Conservation (phyloP, 2,888 invertebrate species). For the Corythucha ciliata region DNA sequence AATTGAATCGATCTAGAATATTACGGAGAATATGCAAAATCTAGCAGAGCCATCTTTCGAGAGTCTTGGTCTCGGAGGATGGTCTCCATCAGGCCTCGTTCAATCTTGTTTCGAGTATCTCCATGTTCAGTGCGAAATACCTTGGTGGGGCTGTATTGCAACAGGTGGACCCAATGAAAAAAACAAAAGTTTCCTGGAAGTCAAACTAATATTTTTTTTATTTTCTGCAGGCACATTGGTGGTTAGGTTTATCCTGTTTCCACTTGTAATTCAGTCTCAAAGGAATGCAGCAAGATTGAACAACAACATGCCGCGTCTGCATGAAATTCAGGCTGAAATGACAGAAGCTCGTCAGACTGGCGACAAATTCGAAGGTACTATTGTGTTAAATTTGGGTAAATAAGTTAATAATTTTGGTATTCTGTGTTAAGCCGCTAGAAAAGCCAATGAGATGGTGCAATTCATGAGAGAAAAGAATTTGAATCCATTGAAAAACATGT, state of each 20-base stretch:
- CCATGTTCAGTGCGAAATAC: slow-evolving; percentile 69
- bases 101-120: slow-evolving; percentile 72
- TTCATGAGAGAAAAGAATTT: slow-evolving; percentile 76
- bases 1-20: too few relatives aligned
- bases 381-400: background rate
- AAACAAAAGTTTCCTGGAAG: background rate
- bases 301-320: slow-evolving; percentile 78
- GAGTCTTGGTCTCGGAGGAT: slow-evolving; percentile 74
- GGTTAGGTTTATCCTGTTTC: slow-evolving; percentile 69
- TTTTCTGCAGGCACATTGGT: slow-evolving; percentile 57
- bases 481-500: slow-evolving; percentile 68
- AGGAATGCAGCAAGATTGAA: slow-evolving; percentile 70
- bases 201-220: background rate
- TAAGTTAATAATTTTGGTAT: background rate
- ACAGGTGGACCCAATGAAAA: slow-evolving; percentile 47
- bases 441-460: slow-evolving; percentile 64
- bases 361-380: slow-evolving; percentile 59
- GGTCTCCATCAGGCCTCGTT: slow-evolving; percentile 71
- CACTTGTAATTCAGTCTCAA: slow-evolving; percentile 74
- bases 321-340: slow-evolving; percentile 71
- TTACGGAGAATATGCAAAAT: too few relatives aligned
- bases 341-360: slow-evolving; percentile 77
- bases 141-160: slow-evolving; percentile 89
- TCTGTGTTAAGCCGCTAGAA: slow-evolving; percentile 50
- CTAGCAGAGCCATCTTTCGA: slow-evolving; percentile 72